Base-by-base conservation (phyloP, 2,888 invertebrate species). In the Parnassius mnemosyne region DNA sequence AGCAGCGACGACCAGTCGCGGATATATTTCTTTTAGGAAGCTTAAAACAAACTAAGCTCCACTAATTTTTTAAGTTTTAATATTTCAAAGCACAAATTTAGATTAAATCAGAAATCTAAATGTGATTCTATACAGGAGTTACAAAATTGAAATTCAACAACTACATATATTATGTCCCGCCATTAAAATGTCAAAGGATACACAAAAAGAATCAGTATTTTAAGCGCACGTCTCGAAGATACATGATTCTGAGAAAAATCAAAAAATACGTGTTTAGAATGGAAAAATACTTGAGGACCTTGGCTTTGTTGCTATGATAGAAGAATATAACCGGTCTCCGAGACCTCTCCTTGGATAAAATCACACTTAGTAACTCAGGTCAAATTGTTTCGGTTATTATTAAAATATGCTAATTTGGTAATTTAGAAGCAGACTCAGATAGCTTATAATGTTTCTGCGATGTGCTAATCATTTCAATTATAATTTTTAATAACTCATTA, bases 371-470 rank as follows among this genome's bases (percentile, higher is more conserved):
- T 43, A 55, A 46, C 66, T 74, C 75, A 77, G 79, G 76, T 79
- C 83, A 75, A 69, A 66, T 57, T 67, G 65, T 53, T 74, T 69
- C 72, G 73, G 80, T 69, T 66, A 61, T 65, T 74, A 70, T 73
- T 77, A 78, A 75, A 75, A 70, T 80, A 84, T 84, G 83, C 68
- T 78, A 84, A 84, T 84, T 53, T 63, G 62, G 60, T 60, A 63
- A 74, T 79, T 78, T 75, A 74, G 67, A 78, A 64, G 69, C 76
- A 57, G 58, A 65, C 57, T 42, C 51, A 16, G 56, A 50, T 34
- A 59, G 53, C 43, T 62, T 62, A 60, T 62, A 60, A 59, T 59
- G 59, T 62, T 57, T 50, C 55, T 62, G 60, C 51, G 53, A 57
- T 60, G 57, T 59, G 59, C 53, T 60, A 65, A 60, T 65, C 59